Percentiles rank a stretch among this genome's conserved stretches.
These are phyloP conservation scores for Eupithecia pulchellata DNA, from an alignment of 2,888 invertebrate species.

Conservation along the genomic window DNA sequence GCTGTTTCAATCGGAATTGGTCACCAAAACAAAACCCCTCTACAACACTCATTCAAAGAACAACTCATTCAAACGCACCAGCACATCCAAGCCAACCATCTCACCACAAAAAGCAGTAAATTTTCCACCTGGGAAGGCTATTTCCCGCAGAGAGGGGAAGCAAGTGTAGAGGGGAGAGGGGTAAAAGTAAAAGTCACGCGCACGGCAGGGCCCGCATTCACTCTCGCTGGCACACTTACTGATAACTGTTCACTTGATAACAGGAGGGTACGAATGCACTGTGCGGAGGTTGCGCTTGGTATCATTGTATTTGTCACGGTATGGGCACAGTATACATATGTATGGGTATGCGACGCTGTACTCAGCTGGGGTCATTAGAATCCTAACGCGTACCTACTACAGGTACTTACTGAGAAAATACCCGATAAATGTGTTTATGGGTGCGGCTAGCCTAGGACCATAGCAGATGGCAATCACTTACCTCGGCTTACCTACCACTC, in stretches of 20 bases:
- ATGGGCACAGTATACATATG: no score
- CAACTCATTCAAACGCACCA: constrained; percentile 4
- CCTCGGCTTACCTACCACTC: neutral
- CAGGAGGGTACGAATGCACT: neutral
- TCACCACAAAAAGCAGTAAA: constrained; percentile 10
- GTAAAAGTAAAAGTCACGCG: constrained; percentile 78
- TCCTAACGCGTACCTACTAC: neutral
- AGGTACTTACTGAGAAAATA: no score
- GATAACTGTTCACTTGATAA: constrained; percentile 41
- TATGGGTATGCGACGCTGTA: neutral
- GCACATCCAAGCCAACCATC: neutral
- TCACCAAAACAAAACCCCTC: neutral
- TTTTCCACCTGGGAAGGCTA: constrained; percentile 28
- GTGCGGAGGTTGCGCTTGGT: neutral
- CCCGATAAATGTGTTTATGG: neutral
- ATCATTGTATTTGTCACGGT: neutral
- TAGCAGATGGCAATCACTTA: no score
- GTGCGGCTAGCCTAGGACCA: no score
- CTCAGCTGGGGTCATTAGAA: neutral
- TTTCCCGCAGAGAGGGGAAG: constrained; percentile 29
- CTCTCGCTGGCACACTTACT: constrained; percentile 70
- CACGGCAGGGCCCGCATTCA: constrained; percentile 73
- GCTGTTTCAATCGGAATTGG: neutral
- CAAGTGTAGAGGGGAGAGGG: constrained; percentile 44
- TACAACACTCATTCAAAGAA: neutral